These are phyloP conservation scores for Helobdella robusta DNA, from an alignment of 2,888 invertebrate genomes.

Conservation along the genomic window DNA sequence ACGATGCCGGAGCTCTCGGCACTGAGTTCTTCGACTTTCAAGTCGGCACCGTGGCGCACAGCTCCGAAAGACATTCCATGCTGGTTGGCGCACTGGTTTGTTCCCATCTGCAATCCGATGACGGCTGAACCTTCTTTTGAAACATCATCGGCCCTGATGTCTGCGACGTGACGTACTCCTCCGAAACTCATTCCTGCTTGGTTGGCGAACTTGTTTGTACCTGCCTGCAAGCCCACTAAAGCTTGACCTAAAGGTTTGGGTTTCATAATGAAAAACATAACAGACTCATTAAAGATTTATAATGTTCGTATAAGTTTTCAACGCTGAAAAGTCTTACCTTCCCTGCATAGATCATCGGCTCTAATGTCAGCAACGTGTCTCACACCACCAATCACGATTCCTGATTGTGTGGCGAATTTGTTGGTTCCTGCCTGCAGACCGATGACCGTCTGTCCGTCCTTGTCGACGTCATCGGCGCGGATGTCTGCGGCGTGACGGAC, in stretches of 20 bases:
- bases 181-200: conserved; percentile 21
- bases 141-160: conserved; percentile 37
- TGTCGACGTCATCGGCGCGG: conserved; percentile 22
- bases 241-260: too few relatives aligned
- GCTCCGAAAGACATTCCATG: conserved; percentile 44
- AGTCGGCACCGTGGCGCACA: conserved; percentile 41
- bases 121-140: conserved; percentile 39
- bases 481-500: conserved; percentile 25
- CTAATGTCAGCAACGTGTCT: conserved; percentile 24
- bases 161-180: conserved; percentile 32
- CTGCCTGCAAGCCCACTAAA: conserved; percentile 10
- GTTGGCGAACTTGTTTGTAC: conserved; percentile 18
- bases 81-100: conserved; percentile 36
- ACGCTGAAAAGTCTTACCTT: too few relatives aligned
- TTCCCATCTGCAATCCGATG: conserved; percentile 42
- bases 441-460: conserved; percentile 19
- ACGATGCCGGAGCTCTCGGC: conserved; percentile 36
- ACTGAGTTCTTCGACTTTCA: conserved; percentile 24
- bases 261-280: too few relatives aligned
- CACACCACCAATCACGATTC: conserved; percentile 24
- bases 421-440: conserved; percentile 24
- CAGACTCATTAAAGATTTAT: too few relatives aligned
- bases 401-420: conserved; percentile 21
- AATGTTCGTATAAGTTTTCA: too few relatives aligned
- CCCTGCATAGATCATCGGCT: conserved; percentile 23